A percentile compares a stretch with the other conserved stretches of the same genome.
Conservation (phyloP, 2,797 vertebrate genomes). For the Clarias platycephalus region DNA sequence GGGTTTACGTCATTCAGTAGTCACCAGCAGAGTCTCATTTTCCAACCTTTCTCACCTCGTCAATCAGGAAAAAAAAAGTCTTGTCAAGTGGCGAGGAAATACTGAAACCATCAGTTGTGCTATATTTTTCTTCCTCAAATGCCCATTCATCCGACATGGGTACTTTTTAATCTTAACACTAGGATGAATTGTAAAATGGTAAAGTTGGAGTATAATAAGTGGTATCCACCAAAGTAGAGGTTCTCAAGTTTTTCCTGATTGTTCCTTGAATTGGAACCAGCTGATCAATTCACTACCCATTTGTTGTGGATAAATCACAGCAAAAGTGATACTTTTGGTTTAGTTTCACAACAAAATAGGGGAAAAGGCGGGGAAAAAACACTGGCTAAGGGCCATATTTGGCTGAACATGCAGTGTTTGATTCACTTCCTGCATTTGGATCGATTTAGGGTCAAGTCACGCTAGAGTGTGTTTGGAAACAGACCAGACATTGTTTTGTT, state of each 20-base stretch:
- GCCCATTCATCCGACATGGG: neutral
- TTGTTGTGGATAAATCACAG: neutral
- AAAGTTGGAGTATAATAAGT: neutral
- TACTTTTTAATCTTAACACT: neutral
- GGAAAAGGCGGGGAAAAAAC: too few species aligned
- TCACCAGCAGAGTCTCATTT: slow-evolving; percentile 63
- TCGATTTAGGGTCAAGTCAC: slow-evolving; percentile 1
- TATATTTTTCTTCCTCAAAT: neutral
- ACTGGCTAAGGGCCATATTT: neutral
- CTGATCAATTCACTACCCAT: too few species aligned
- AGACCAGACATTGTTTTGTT: neutral
- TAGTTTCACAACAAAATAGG: slow-evolving; percentile 1
- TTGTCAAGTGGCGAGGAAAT: slow-evolving; percentile 55
- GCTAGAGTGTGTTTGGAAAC: neutral
- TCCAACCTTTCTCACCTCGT: slow-evolving; percentile 65
- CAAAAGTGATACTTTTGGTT: neutral
- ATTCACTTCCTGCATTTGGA: slow-evolving; percentile 7
- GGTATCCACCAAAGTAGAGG: neutral
- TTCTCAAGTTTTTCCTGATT: neutral
- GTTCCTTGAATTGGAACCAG: neutral
- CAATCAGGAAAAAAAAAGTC: slow-evolving; percentile 54
- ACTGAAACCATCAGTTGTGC: neutral
- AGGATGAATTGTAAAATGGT: neutral
- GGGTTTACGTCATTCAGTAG: slow-evolving; percentile 60
- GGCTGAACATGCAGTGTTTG: neutral